Conservation (phyloP, 1,140 invertebrate genomes). For the Sitobion miscanthi region DNA sequence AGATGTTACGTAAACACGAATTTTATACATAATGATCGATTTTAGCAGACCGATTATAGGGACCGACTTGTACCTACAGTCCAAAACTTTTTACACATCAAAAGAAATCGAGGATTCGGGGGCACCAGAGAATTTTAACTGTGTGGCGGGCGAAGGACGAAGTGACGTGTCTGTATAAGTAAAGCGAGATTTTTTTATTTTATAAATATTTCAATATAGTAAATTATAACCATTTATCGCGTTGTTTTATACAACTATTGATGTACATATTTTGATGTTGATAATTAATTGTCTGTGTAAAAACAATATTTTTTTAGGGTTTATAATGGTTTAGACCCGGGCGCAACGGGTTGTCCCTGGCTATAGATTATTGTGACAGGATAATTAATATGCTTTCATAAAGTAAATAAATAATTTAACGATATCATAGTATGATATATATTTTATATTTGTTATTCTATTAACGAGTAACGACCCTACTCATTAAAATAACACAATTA, state of each 20-base stretch:
- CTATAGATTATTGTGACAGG: conserved; percentile 14
- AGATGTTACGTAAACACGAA: neutral
- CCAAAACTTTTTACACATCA: neutral
- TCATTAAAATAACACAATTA: conserved; percentile 5
- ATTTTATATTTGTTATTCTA: conserved; percentile 1
- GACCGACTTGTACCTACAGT: neutral
- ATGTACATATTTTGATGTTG: neutral
- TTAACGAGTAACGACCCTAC: neutral
- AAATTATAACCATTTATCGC: neutral
- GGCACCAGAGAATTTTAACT: neutral
- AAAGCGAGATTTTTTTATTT: neutral
- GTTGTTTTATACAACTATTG: neutral
- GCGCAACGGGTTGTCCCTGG: neutral
- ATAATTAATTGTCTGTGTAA: neutral
- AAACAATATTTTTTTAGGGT: conserved; percentile 13
- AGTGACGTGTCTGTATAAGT: neutral
- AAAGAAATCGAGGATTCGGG: neutral
- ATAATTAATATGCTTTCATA: conserved; percentile 5
- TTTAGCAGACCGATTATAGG: neutral
- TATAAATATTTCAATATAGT: neutral
- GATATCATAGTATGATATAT: neutral
- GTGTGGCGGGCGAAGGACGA: neutral
- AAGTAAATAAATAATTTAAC: conserved; percentile 9
- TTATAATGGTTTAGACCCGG: neutral
- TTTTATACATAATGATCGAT: neutral